Conservation (phyloP, 2,113 vertebrate genomes). For the Eulemur rufifrons region DNA sequence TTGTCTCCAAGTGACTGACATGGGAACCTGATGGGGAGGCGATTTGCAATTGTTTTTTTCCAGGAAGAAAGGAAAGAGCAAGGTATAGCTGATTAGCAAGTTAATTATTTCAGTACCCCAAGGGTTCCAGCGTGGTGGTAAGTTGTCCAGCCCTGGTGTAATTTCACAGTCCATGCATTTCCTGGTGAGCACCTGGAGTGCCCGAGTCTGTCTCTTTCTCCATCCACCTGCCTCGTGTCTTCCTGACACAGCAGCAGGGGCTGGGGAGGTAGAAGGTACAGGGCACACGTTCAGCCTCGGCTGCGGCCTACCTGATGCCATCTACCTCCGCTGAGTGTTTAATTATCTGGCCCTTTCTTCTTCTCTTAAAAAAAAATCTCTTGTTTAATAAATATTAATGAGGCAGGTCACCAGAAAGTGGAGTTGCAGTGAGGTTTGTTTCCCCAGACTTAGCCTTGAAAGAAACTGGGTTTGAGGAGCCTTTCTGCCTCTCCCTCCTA, state of each 20-base stretch:
- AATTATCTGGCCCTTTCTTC: conserved; percentile 24
- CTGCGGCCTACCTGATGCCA: neutral
- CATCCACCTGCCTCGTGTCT: conserved; percentile 60
- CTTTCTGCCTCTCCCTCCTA: neutral
- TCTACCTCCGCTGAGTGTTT: neutral
- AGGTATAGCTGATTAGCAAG: conserved; percentile 87
- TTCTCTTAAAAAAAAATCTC: neutral
- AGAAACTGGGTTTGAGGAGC: neutral
- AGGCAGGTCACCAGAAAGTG: conserved; percentile 37
- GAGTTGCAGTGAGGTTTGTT: conserved; percentile 13
- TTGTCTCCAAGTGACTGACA: conserved; percentile 68
- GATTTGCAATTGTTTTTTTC: conserved; percentile 70
- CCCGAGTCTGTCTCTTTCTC: conserved; percentile 63
- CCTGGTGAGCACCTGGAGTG: conserved; percentile 75
- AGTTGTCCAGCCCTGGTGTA: conserved; percentile 81
- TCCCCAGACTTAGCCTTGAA: neutral
- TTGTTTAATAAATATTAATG: conserved; percentile 62
- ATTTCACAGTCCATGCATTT: conserved; percentile 86
- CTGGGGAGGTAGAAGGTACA: neutral
- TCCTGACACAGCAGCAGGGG: conserved; percentile 45
- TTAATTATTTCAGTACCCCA: conserved; percentile 86
- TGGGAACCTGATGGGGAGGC: conserved; percentile 41
- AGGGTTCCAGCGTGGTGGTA: conserved; percentile 83
- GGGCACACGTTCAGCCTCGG: neutral
- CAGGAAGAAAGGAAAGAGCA: conserved; percentile 74